Conservation (phyloP, 1,140 invertebrate species). For the Panulirus ornatus region DNA sequence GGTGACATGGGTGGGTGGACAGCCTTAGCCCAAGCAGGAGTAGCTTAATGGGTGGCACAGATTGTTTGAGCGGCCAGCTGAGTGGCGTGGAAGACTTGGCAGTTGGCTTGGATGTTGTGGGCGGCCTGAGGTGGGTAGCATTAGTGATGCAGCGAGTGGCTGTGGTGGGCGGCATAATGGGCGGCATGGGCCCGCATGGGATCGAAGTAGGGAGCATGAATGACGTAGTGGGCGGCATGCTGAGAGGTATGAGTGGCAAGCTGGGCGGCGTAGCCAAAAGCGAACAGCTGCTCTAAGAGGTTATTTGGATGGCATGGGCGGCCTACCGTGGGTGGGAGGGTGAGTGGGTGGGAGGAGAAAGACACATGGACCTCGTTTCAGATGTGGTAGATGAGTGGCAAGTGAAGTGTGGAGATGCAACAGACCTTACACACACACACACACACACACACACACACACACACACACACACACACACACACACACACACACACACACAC, state of each 20-base stretch:
- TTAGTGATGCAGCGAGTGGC: not conserved
- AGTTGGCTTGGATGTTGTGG: no score
- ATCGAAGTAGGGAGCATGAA: not conserved
- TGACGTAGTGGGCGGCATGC: not conserved
- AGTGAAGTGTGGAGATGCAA: not conserved
- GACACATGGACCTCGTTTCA: not conserved
- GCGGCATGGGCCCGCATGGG: not conserved
- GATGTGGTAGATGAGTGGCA: not conserved
- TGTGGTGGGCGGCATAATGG: not conserved
- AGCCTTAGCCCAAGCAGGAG: no score
- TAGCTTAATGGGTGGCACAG: no score
- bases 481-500: conserved; percentile 28
- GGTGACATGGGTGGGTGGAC: no score
- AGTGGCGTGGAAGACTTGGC: no score
- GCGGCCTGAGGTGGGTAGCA: not conserved
- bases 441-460: conserved; percentile 24
- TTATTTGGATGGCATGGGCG: not conserved
- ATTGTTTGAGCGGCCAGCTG: no score
- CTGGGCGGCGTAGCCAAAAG: not conserved
- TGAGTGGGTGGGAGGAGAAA: no score
- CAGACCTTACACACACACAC: not conserved
- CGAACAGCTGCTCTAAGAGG: not conserved
- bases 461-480: conserved; percentile 20
- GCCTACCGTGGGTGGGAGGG: no score
- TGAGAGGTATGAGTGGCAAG: not conserved